These are phyloP conservation scores for Dasypolia templi DNA, from an alignment of 2,888 invertebrate species.

Conservation along the genomic window DNA sequence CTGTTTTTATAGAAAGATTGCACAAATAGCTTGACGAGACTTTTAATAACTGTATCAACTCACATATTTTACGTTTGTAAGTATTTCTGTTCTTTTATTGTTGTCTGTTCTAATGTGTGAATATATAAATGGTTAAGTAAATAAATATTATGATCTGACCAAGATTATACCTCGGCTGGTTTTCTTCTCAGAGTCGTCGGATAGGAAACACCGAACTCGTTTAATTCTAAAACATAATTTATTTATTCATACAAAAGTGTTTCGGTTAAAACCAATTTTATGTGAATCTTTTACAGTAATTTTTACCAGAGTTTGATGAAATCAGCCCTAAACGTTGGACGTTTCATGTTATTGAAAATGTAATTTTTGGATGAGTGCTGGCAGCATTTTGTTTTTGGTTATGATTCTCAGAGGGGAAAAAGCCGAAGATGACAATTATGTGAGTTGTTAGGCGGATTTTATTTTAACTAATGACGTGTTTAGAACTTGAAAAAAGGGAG, in stretches of 20 bases:
- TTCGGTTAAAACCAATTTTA: background rate
- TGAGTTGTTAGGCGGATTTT: constrained; percentile 24
- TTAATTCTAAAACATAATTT: background rate
- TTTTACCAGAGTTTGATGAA: background rate
- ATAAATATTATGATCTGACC: background rate
- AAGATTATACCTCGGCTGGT: background rate
- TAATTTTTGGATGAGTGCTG: constrained; percentile 24
- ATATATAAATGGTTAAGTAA: too few relatives aligned
- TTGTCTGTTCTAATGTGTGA: too few relatives aligned
- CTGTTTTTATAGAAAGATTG: background rate
- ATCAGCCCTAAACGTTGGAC: constrained; percentile 7
- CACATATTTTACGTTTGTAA: too few relatives aligned
- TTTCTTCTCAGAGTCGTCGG: too few relatives aligned
- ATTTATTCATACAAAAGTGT: background rate
- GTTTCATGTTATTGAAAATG: constrained; percentile 39
- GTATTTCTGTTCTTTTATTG: too few relatives aligned
- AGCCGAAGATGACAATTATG: constrained; percentile 19
- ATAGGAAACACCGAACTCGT: too few relatives aligned
- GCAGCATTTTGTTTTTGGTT: constrained; percentile 25
- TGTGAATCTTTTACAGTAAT: too few relatives aligned
- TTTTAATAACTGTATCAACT: too few relatives aligned
- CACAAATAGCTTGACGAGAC: background rate
- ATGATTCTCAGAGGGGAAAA: constrained; percentile 28
- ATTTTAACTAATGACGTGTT: constrained; percentile 37
- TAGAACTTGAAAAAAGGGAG: background rate